Evolutionary conservation across 1,140 invertebrate genomes (phyloP).

Genomic region (Diorhabda elongata): DNA sequence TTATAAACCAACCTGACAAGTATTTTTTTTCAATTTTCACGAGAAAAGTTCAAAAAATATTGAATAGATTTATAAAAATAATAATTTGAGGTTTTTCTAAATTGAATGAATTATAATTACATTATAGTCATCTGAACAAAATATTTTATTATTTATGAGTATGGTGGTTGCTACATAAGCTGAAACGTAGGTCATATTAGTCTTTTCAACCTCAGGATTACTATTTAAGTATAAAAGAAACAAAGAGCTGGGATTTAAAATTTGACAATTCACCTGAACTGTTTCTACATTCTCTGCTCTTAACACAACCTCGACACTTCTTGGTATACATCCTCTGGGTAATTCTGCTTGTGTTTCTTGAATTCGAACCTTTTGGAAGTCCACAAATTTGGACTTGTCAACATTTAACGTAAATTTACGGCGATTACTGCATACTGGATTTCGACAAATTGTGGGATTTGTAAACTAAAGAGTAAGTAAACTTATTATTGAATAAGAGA

Average conservation of each 20-base stretch:
- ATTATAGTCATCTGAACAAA: too few species aligned
- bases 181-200: too few species aligned
- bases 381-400: conserved; percentile 92
- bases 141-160: too few species aligned
- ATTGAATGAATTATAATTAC: too few species aligned
- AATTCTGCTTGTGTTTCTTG: conserved; percentile 98
- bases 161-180: too few species aligned
- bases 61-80: too few species aligned
- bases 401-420: conserved; percentile 86
- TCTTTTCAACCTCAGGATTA: too few species aligned
- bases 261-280: conserved; percentile 72
- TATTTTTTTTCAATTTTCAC: too few species aligned
- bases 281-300: conserved; percentile 94
- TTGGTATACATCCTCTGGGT: conserved; percentile 92
- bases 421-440: conserved; percentile 92
- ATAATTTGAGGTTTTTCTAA: too few species aligned
- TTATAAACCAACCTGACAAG: too few species aligned
- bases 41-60: too few species aligned
- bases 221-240: too few species aligned
- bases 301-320: conserved; percentile 94
- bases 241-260: conserved; percentile 33
- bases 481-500: conserved; percentile 13
- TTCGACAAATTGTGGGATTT: conserved; percentile 91
- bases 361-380: conserved; percentile 98
- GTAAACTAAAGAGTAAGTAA: conserved; percentile 61